Conservation (phyloP, 1,140 invertebrate species). For the Drosophila bocqueti region DNA sequence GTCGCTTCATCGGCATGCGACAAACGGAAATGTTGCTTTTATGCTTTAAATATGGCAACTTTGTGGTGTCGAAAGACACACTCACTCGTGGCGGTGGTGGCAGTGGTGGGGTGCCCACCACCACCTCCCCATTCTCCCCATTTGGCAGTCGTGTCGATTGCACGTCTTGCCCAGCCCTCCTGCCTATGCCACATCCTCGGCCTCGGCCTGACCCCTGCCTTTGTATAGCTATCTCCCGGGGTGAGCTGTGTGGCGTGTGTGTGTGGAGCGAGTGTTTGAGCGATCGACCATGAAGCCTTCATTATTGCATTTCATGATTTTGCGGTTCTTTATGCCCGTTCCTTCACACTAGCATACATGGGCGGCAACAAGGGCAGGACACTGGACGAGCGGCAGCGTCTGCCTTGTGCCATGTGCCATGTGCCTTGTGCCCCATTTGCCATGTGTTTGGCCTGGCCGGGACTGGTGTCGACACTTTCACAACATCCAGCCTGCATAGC, state of each 20-base stretch:
- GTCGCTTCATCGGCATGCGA: slow-evolving; percentile 71
- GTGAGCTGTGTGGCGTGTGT: neutral
- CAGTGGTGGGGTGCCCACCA: too few species aligned
- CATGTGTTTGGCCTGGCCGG: slow-evolving; percentile 73
- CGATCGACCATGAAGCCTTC: slow-evolving; percentile 83
- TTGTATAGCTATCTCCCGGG: slow-evolving; percentile 22
- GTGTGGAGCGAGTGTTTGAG: slow-evolving; percentile 57
- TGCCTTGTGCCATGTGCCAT: slow-evolving; percentile 46
- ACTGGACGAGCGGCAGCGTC: slow-evolving; percentile 28
- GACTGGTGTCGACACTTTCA: slow-evolving; percentile 79
- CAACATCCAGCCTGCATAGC: slow-evolving; percentile 55
- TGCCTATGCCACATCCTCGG: slow-evolving; percentile 17
- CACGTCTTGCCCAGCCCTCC: slow-evolving; percentile 52
- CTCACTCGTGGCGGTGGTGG: slow-evolving; percentile 5
- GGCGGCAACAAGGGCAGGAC: slow-evolving; percentile 18
- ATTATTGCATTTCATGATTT: slow-evolving; percentile 84
- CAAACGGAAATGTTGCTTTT: slow-evolving; percentile 84
- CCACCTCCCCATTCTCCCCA: neutral
- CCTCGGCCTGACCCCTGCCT: slow-evolving; percentile 8
- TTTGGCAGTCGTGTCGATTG: slow-evolving; percentile 67
- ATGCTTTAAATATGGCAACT: slow-evolving; percentile 84
- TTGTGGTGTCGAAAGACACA: slow-evolving; percentile 70
- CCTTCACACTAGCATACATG: slow-evolving; percentile 42
- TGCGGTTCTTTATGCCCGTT: slow-evolving; percentile 80
- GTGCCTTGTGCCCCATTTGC: slow-evolving; percentile 59